Percentiles rank a stretch among this genome's conserved stretches.
phyloP scores from a whole-genome alignment of 1,140 invertebrate species.

The Drosophila virilis region DNA sequence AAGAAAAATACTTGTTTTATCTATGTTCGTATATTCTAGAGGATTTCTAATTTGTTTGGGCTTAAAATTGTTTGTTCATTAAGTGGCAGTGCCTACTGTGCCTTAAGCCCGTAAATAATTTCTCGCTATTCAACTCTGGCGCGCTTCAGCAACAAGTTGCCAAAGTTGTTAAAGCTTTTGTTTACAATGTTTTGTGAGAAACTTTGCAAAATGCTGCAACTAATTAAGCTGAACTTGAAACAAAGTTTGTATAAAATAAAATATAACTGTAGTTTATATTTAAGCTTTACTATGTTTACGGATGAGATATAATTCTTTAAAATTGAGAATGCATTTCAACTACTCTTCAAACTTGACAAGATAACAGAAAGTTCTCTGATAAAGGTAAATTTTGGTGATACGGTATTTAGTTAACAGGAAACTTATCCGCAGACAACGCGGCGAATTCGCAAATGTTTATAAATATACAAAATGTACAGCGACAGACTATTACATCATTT shows the following conservation, averaged over 20 bases:
- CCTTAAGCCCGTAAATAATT: slow-evolving; percentile 15
- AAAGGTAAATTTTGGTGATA: not conserved
- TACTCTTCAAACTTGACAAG: not conserved
- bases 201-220: slow-evolving; percentile 8
- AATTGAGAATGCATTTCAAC: not conserved
- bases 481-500: slow-evolving; percentile 60
- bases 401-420: slow-evolving; percentile 7
- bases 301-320: not conserved
- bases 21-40: too few relatives aligned
- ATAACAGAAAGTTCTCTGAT: not conserved
- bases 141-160: slow-evolving; percentile 62
- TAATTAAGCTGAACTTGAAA: slow-evolving; percentile 4
- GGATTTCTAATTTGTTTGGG: too few relatives aligned
- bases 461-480: slow-evolving; percentile 44
- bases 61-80: too few relatives aligned
- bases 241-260: slow-evolving; percentile 13
- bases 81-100: not conserved
- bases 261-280: slow-evolving; percentile 1
- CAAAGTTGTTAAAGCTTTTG: slow-evolving; percentile 38
- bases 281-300: not conserved
- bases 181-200: slow-evolving; percentile 21
- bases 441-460: slow-evolving; percentile 57
- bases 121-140: not conserved
- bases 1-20: too few relatives aligned
- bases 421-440: slow-evolving; percentile 17